These are phyloP conservation scores for Halocynthia aurantium DNA, from an alignment of 23 tunicate genomes.

Conservation along the genomic window DNA sequence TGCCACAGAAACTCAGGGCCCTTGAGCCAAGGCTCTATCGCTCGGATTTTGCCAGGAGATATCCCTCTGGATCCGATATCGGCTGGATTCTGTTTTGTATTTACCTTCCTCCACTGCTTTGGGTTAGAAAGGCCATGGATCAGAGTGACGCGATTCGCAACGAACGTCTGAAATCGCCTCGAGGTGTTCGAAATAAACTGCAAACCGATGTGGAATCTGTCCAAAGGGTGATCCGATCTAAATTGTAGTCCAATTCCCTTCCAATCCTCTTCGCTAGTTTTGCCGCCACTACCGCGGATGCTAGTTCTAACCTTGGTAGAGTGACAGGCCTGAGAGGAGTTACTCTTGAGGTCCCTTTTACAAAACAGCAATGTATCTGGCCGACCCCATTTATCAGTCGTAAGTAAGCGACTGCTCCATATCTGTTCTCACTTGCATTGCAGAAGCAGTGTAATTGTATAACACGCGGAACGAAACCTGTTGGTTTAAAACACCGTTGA, in stretches of 20 bases:
- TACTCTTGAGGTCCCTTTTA: constrained; percentile 35
- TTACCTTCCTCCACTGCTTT: too few species aligned
- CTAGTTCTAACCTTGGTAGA: constrained; percentile 40
- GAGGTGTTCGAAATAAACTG: constrained; percentile 23
- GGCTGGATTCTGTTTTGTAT: too few species aligned
- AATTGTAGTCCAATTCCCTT: constrained; percentile 14
- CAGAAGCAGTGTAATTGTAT: constrained; percentile 36
- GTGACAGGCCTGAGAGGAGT: constrained; percentile 32
- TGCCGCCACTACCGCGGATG: constrained; percentile 36
- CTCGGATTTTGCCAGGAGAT: too few species aligned
- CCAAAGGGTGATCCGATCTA: constrained; percentile 25
- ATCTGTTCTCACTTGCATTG: constrained; percentile 42
- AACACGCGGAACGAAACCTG: neutral
- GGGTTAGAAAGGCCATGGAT: too few species aligned
- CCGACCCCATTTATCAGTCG: constrained; percentile 18
- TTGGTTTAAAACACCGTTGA: constrained; percentile 36
- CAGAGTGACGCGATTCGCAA: constrained; percentile 45
- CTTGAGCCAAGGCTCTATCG: too few species aligned
- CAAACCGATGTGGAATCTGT: constrained; percentile 53
- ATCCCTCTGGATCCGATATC: too few species aligned
- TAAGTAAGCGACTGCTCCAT: constrained; percentile 49
- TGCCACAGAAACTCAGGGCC: too few species aligned
- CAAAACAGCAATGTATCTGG: constrained; percentile 20
- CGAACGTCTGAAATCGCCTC: constrained; percentile 36
- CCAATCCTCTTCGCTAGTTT: constrained; percentile 3